These are phyloP conservation scores for Gastracanthus pulcherrimus DNA, from an alignment of 2,888 invertebrate species.

Conservation along the genomic window DNA sequence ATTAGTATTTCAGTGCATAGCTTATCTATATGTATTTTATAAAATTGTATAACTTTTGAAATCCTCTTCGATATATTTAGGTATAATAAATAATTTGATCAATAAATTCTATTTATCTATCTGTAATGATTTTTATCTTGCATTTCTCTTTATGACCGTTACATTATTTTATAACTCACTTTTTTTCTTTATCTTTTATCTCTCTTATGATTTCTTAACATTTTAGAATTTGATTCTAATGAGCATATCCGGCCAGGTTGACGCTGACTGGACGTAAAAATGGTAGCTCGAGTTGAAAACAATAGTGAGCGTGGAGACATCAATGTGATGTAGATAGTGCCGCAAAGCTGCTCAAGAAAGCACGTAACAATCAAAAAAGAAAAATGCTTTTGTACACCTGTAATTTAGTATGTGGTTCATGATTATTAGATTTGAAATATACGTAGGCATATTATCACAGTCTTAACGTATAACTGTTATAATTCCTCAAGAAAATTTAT, in stretches of 20 bases:
- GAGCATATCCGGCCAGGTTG: not conserved
- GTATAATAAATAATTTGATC: too few species aligned
- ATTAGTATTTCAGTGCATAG: too few species aligned
- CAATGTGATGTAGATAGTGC: conserved; percentile 11
- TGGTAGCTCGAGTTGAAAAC: not conserved
- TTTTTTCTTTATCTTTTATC: not conserved
- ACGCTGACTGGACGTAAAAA: not conserved
- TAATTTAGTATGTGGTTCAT: not conserved
- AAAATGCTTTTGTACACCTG: not conserved
- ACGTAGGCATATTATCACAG: not conserved
- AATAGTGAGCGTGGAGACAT: not conserved
- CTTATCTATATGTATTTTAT: too few species aligned
- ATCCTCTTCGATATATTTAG: too few species aligned
- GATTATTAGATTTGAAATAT: not conserved
- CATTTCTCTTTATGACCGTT: not conserved
- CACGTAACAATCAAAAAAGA: not conserved
- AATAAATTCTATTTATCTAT: too few species aligned
- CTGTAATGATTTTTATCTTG: not conserved
- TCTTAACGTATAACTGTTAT: not conserved
- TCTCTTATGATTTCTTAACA: not conserved
- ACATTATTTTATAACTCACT: not conserved
- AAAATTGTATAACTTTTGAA: not conserved
- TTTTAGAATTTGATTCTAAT: conserved; percentile 4
- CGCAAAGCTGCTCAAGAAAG: conserved; percentile 5
- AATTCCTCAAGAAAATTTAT: conserved; percentile 15